Base-by-base conservation (phyloP, 2,113 vertebrate species). In the Tachycineta bicolor region DNA sequence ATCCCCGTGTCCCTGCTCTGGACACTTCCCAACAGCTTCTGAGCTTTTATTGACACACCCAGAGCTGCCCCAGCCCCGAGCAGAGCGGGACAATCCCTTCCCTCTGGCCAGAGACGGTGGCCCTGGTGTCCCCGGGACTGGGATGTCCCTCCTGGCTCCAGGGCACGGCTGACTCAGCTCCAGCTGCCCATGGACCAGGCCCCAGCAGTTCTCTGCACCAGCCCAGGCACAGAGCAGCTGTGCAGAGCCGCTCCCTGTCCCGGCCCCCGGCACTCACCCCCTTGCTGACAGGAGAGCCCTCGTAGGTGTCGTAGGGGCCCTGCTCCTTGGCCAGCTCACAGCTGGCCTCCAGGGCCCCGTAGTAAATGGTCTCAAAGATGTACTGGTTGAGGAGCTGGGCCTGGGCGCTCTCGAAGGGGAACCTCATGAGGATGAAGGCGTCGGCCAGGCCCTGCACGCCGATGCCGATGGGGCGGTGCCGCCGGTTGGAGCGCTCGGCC, bases 301-400 rank as follows among this genome's bases (percentile, higher is more conserved):
- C 14, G 5, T 99, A 99, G 5, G 98, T 99, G 44, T 99, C 97
- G 9, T 99, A 99, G 0, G 99, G 85, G 2, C 99, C 99, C 0
- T 97, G 71, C 74, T 99, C 97, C 41, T 88, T 94, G 33, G 99
- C 99, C 34, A 99, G 97, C 19, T 99, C 99, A 86, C 99, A 99
- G 96, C 99, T 99, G 93, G 99, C 98, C 95, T 99, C 99, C 97
- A 99, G 96, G 4, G 99, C 98, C 19, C 98, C 98, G 1, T 99
- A 98, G 96, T 99, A 99, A 60, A 99, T 99, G 67, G 99, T 99
- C 98, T 99, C 99, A n/a, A 99, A 99, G 88, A 99, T 99, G 26
- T 99, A 99, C 69, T 98, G 98, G 98, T 99, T 99, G 47, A 99
- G 89, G 39, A 96, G 80, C 96, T 99, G 99, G 12, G 99, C 99